Conservation (phyloP, 2,888 invertebrate genomes). For the Punctoribates punctum region DNA sequence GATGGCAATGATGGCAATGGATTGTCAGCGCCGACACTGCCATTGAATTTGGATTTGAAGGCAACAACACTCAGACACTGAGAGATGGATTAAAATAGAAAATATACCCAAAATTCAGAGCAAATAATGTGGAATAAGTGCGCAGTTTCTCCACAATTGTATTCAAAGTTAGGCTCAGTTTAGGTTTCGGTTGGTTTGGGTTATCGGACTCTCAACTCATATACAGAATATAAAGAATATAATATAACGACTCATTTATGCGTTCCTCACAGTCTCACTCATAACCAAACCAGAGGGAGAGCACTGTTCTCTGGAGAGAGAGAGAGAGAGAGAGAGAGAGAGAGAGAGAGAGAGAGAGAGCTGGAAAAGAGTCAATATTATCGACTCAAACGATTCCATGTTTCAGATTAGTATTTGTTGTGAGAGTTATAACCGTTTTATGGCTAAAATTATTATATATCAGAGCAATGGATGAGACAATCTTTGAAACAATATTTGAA, state of each 20-base stretch:
- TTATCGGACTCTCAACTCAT: constrained; percentile 5
- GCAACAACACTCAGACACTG: background rate
- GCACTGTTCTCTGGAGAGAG: no score
- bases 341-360: constrained; percentile 1
- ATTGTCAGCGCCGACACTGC: background rate
- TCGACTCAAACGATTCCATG: constrained; percentile 16
- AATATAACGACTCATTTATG: background rate
- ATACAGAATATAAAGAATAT: background rate
- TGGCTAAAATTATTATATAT: no score
- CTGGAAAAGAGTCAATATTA: constrained; percentile 8
- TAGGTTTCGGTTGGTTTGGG: background rate
- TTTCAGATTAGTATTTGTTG: constrained; percentile 1
- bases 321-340: constrained; percentile 17
- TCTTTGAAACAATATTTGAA: no score
- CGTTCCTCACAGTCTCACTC: no score
- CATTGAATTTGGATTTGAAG: background rate
- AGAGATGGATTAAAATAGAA: constrained; percentile 6
- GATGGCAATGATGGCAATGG: constrained; percentile 6
- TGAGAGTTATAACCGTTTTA: constrained; percentile 9
- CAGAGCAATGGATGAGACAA: no score
- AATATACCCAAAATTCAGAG: background rate
- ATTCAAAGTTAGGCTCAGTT: background rate
- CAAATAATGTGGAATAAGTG: background rate
- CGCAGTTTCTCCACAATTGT: background rate
- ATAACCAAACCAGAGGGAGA: background rate